Conservation (phyloP, 2,797 vertebrate species). For the Peromyscus aztecus region DNA sequence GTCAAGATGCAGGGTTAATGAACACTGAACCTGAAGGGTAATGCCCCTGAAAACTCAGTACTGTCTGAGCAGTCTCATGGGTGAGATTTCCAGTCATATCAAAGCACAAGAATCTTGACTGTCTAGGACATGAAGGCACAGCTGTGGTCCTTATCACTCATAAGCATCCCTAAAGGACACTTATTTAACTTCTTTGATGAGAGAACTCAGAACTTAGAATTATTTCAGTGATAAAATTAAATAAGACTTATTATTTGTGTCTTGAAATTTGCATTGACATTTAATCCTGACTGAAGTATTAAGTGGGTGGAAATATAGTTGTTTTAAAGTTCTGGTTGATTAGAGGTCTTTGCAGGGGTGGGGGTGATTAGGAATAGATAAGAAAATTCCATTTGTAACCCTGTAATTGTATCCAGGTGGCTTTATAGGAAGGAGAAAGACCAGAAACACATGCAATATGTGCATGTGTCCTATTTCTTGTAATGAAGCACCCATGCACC, state of each 20-base stretch:
- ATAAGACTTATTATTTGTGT: not conserved
- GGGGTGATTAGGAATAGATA: not conserved
- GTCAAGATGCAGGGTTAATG: not conserved
- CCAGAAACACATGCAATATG: accelerated
- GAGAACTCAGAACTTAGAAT: slow-evolving; percentile 1
- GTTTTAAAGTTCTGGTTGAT: not conserved
- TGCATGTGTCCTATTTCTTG: not conserved
- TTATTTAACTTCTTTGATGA: slow-evolving; percentile 43
- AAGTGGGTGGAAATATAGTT: not conserved
- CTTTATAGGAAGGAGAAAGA: not conserved
- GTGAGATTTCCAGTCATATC: not conserved
- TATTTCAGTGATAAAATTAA: slow-evolving; percentile 23
- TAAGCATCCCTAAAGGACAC: slow-evolving; percentile 3
- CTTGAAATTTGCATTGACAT: not conserved
- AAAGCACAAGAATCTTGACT: slow-evolving; percentile 23
- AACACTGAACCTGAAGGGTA: not conserved
- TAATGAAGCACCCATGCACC: too few species aligned
- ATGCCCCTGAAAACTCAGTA: not conserved
- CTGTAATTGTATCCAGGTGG: not conserved
- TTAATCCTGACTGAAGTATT: not conserved
- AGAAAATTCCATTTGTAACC: not conserved
- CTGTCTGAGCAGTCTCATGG: not conserved
- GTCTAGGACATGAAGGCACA: slow-evolving; percentile 17
- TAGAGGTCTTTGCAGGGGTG: not conserved
- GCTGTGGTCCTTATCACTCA: not conserved